Base-by-base conservation (phyloP, 2,888 invertebrate species). In the Calameuta filiformis region DNA sequence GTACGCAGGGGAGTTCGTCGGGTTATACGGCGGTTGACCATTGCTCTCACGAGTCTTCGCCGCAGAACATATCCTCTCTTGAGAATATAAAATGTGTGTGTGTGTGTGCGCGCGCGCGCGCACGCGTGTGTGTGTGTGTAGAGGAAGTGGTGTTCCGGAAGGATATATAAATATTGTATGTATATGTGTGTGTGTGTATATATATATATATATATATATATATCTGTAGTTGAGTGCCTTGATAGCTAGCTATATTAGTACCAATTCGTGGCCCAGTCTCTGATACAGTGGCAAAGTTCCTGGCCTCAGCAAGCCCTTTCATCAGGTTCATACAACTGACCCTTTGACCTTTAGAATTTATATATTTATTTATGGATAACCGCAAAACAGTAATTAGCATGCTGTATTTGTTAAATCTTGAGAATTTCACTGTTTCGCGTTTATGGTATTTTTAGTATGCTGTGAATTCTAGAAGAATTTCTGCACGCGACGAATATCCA, bases 21-120 rank as follows among this genome's bases (percentile, higher is more conserved):
- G 73, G 69, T 77, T 78, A 81, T 83, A 83, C 80, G 82, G 82
- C 79, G 85, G 86, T 86, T 85, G 85, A 85, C 85, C 82, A 79
- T 86, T 79, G 82, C 84, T 76, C 84, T 83, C 80, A 79, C 82
- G 81, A 79, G 76, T 75, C 68, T 69, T 75, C n/a, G 87, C 81
- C 84, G 78, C 83, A 83, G 81, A 84, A 80, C 80, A 81, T 82
- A 82, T 83, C 84, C 82, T 69, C 56, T 56, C 56, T 23, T 56
- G 56, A 56, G 56, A 56, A 56, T 56, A 23, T 56, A 40, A 6
- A 40, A 4, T 40, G 1, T 40, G 15, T 40, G 31, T 31, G 31
- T 31, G 31, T 31, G 31, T 31, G 31, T 31, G 31, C 1, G 31
- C 1, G 31, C 1, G 31, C 1, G 31, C 1, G 31, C 1, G 31